A percentile compares a stretch with the other conserved stretches of the same genome.
phyloP scores from a whole-genome alignment of 2,888 invertebrate species.

The Drosophila borealis region DNA sequence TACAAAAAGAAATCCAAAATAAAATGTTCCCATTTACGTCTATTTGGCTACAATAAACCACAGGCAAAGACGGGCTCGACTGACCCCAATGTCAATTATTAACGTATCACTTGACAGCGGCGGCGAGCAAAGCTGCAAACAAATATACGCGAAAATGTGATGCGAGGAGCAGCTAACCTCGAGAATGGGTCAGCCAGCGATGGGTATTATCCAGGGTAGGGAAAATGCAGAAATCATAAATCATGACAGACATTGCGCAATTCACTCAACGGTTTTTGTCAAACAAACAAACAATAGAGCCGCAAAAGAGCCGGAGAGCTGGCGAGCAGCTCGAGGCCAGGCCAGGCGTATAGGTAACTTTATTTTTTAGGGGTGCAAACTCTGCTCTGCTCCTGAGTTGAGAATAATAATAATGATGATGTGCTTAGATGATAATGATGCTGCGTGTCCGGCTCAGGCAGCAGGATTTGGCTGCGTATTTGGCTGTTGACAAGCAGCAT shows the following conservation, averaged over 20 bases:
- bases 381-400: slow-evolving; percentile 25
- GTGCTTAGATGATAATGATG: slow-evolving; percentile 31
- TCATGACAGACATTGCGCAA: slow-evolving; percentile 65
- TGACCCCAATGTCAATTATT: slow-evolving; percentile 84
- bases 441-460: slow-evolving; percentile 32
- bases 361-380: slow-evolving; percentile 62
- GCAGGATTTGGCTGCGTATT: slow-evolving; percentile 54
- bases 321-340: slow-evolving; percentile 25
- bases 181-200: slow-evolving; percentile 47
- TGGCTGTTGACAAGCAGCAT: slow-evolving; percentile 70
- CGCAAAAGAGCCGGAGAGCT: slow-evolving; percentile 32
- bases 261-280: slow-evolving; percentile 79
- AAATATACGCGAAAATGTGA: slow-evolving; percentile 69
- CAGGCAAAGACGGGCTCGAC: slow-evolving; percentile 60
- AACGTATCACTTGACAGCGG: slow-evolving; percentile 83
- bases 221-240: slow-evolving; percentile 67
- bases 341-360: slow-evolving; percentile 62
- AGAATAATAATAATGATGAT: slow-evolving; percentile 35
- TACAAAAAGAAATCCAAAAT: slow-evolving; percentile 15
- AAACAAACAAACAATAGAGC: slow-evolving; percentile 71
- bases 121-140: slow-evolving; percentile 67
- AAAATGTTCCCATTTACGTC: slow-evolving; percentile 44
- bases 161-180: slow-evolving; percentile 41
- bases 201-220: slow-evolving; percentile 13
- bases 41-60: slow-evolving; percentile 70